Percentiles rank a stretch among this genome's conserved stretches.
phyloP scores from a whole-genome alignment of 2,888 invertebrate genomes.

The Epistrophe eligans region DNA sequence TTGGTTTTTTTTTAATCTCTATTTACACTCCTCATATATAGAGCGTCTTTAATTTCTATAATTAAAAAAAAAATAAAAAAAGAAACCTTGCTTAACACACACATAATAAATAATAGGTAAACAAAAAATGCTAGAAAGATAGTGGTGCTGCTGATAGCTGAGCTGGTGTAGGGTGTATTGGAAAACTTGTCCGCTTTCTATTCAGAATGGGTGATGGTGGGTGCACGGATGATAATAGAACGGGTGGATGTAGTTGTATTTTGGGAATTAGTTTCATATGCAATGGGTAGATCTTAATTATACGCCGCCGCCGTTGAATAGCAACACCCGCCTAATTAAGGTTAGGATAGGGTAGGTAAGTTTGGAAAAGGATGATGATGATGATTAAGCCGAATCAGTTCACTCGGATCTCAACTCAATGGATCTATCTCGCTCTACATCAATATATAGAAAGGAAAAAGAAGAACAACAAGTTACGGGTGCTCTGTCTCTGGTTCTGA shows the following conservation, averaged over 20 bases:
- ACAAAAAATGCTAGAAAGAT: not conserved
- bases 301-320: not conserved
- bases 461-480: no score
- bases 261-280: not conserved
- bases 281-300: not conserved
- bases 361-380: no score
- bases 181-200: not conserved
- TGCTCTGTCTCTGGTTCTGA: no score
- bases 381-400: no score
- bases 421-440: no score
- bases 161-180: not conserved
- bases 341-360: no score
- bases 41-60: conserved; percentile 10
- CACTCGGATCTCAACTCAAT: no score
- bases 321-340: no score
- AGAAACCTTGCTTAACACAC: not conserved
- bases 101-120: not conserved
- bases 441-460: no score
- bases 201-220: not conserved
- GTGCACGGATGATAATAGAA: not conserved
- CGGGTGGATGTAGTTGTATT: not conserved
- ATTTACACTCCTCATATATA: not conserved
- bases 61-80: conserved; percentile 8
- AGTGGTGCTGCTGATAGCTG: not conserved
- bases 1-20: conserved; percentile 2